Evolutionary conservation across 2,888 invertebrate genomes (phyloP), one percentile per base, ranked within the genome.

Genomic region (Synanthedon myopaeformis): DNA sequence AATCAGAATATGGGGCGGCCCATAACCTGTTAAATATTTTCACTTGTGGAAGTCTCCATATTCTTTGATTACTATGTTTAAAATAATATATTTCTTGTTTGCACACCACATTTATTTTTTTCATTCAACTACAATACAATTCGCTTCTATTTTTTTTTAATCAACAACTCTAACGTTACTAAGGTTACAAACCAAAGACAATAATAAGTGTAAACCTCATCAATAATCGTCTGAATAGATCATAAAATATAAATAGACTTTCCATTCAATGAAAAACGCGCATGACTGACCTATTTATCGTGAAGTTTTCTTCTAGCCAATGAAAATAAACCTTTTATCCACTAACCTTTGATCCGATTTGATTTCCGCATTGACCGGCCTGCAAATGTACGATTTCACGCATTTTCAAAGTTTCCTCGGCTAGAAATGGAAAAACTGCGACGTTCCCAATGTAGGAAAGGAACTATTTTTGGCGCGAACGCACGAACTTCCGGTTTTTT

Each of bases 351-450:
- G 96, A 94, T 64, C 96, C 96, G 72, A 96, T 96, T 86, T 96
- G 96, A 79, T 96, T 96, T 60, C 96, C 96, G 78, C 96, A 96
- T 81, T 96, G 96, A 57, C 96, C 96, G 57, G 93, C 95, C 80
- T 96, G 96, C 60, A 96, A 89, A 83, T 96, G 96, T 63, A 96
- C 95, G 70, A 96, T 96, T 92, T 96, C 96, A 89, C 96, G 92
- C 96, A 96, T 96, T 76, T 74, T 82, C 54, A 59, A 49, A 8
- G 45, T 14, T 13, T 45, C 14, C 6, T 45, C 14, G 19, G 12
- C 3, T 8, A 13, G 12, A 19, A 52, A 52, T 19, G 17, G 11
- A 11, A 10, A 51, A 12, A 28, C 14, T 51, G 41, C 17, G 49
- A 49, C 49, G 23, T 17, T 49, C 13, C 23, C 23, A 17, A 3